These are phyloP conservation scores for Stomorhina lunata DNA, from an alignment of 2,888 invertebrate genomes.

Conservation along the genomic window DNA sequence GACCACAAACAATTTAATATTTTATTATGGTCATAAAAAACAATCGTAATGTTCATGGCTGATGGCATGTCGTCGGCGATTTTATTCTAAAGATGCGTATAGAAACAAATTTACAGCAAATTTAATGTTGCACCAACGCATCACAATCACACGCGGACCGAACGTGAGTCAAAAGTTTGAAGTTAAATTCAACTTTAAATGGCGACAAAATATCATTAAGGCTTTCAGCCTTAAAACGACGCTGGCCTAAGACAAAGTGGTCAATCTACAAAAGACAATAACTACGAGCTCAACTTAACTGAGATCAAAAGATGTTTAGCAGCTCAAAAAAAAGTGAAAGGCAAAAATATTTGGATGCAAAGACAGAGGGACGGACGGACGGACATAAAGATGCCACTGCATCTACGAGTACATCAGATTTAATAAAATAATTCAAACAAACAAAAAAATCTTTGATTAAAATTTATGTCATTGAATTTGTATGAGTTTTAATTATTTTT, in stretches of 20 bases:
- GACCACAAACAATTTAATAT: slow-evolving; percentile 3
- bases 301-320: neutral
- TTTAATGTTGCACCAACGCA: slow-evolving; percentile 7
- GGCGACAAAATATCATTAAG: slow-evolving; percentile 17
- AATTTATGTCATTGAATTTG: slow-evolving; percentile 49
- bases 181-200: neutral
- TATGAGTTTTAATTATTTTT: slow-evolving; percentile 44
- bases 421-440: slow-evolving; percentile 19
- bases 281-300: slow-evolving; percentile 7
- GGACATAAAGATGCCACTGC: neutral
- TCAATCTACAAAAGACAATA: slow-evolving; percentile 40
- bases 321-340: slow-evolving; percentile 57
- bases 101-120: slow-evolving; percentile 36
- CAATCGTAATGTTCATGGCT: slow-evolving; percentile 1
- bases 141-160: neutral
- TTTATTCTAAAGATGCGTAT: slow-evolving; percentile 61
- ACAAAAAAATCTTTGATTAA: too few species aligned
- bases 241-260: slow-evolving; percentile 22
- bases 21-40: slow-evolving; percentile 29
- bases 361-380: neutral
- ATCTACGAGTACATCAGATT: slow-evolving; percentile 4
- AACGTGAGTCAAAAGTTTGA: neutral
- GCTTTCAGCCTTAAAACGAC: neutral
- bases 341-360: slow-evolving; percentile 13
- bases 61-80: slow-evolving; percentile 16